Conservation (phyloP, 2,113 vertebrate genomes). For the Pseudorasbora parva region DNA sequence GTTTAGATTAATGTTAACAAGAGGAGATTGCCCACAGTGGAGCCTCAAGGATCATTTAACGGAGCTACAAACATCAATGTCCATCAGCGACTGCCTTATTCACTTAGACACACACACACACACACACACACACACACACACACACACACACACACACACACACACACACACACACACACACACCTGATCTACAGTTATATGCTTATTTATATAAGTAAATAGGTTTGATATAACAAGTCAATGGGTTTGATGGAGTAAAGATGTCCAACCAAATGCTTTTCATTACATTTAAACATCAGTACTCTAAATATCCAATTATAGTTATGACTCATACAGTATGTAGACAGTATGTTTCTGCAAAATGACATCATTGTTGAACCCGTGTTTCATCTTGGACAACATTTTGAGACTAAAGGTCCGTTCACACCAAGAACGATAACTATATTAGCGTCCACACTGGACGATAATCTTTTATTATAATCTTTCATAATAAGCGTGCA, state of each 20-base stretch:
- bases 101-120: conserved; percentile 11
- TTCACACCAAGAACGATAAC: background rate
- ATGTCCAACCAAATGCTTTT: conserved; percentile 5
- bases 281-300: background rate
- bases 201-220: conserved; percentile 3
- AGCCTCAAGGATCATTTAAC: conserved; percentile 30
- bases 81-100: background rate
- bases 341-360: background rate
- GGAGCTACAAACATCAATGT: conserved; percentile 15
- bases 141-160: too few relatives aligned
- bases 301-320: conserved; percentile 11
- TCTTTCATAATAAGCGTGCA: too few relatives aligned
- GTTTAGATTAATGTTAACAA: conserved; percentile 32
- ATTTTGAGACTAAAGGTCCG: background rate
- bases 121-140: too few relatives aligned
- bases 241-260: conserved; percentile 15
- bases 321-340: background rate
- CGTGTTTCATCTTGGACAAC: background rate
- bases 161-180: too few relatives aligned
- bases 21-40: conserved; percentile 16
- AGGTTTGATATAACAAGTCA: conserved; percentile 15
- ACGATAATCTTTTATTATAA: background rate
- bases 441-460: background rate
- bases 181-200: background rate
- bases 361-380: background rate